Evolutionary conservation across 2,113 vertebrate species (phyloP).

Genomic region (Cyanoramphus novaezelandiae): DNA sequence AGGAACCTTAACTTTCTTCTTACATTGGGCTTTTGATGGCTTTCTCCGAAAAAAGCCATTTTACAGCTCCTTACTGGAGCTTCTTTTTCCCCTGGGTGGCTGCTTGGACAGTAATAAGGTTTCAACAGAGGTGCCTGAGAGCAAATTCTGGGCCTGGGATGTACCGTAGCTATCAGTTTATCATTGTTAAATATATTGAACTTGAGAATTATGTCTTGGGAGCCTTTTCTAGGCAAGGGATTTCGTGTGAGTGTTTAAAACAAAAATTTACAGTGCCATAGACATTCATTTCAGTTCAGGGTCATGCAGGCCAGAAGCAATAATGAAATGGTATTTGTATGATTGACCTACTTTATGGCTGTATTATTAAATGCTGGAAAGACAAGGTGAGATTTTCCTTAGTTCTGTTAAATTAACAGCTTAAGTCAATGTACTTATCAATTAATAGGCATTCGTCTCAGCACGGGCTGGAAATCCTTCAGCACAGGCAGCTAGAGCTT

Average conservation of each 20-base stretch:
- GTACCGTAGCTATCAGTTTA: neutral
- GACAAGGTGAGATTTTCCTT: neutral
- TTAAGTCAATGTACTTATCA: neutral
- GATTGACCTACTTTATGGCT: neutral
- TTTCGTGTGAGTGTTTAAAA: neutral
- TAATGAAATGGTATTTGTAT: neutral
- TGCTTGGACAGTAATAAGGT: neutral
- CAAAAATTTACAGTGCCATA: neutral
- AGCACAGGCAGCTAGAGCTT: accelerated
- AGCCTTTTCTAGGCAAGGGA: neutral
- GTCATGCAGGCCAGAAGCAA: neutral
- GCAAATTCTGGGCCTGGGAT: neutral
- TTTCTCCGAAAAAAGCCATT: neutral
- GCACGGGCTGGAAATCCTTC: neutral
- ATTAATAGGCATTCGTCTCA: neutral
- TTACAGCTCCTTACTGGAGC: neutral
- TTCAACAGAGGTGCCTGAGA: neutral
- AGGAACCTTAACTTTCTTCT: neutral
- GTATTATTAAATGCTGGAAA: neutral
- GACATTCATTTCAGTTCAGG: neutral
- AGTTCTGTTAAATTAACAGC: neutral
- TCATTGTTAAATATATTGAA: neutral
- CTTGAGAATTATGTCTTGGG: neutral
- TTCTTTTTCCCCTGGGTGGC: neutral
- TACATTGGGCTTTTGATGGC: accelerated